A percentile compares a stretch with the other conserved stretches of the same genome.
phyloP scores from a whole-genome alignment of 2,113 vertebrate species.

The Spea multiplicata region DNA sequence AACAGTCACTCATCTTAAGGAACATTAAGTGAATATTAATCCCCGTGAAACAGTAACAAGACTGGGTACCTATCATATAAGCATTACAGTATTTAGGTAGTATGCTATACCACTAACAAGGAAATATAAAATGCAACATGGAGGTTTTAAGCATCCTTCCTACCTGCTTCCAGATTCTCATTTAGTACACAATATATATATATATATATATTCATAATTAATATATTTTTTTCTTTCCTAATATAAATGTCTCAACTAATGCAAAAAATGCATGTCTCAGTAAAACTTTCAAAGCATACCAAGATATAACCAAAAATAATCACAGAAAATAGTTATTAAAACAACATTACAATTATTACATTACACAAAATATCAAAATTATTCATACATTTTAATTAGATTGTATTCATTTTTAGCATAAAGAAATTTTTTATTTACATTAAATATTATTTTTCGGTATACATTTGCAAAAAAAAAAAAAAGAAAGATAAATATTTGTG shows the following conservation, averaged over 20 bases:
- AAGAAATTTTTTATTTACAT: constrained; percentile 73
- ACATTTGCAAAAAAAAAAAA: constrained; percentile 71
- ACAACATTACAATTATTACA: constrained; percentile 64
- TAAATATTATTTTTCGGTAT: constrained; percentile 65
- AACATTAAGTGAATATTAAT: not conserved
- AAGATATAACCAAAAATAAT: constrained; percentile 57
- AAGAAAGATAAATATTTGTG: constrained; percentile 66
- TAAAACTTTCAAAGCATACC: constrained; percentile 62
- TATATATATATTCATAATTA: constrained; percentile 5
- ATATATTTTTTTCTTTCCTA: not conserved
- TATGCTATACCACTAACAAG: constrained; percentile 5
- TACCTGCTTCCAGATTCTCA: not conserved
- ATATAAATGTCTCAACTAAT: constrained; percentile 21
- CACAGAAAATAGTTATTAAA: constrained; percentile 77
- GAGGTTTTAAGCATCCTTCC: not conserved
- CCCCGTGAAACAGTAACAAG: not conserved
- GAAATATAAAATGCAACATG: constrained; percentile 7
- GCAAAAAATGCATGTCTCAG: constrained; percentile 48
- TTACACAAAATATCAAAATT: constrained; percentile 71
- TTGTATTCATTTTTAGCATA: constrained; percentile 51
- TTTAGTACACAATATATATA: constrained; percentile 30
- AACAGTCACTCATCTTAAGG: constrained; percentile 48
- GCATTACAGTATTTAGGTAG: constrained; percentile 25
- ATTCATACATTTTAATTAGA: constrained; percentile 65
- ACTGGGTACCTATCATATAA: not conserved